Base-by-base conservation (phyloP, 2,888 invertebrate species). In the Tigriopus californicus region DNA sequence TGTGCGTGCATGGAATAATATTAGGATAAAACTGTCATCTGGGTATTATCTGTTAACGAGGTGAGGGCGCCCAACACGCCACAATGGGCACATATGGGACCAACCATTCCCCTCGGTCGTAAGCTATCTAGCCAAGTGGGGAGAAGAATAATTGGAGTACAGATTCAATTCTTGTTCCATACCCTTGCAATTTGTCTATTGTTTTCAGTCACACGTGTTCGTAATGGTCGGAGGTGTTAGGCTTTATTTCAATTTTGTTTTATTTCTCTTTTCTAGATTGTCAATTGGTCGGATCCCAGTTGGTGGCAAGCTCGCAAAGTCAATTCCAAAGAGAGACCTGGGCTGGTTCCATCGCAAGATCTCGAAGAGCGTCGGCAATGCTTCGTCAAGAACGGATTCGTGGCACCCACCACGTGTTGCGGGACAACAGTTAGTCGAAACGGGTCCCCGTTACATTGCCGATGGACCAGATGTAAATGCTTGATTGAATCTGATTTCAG, bases 241-340 rank as follows among this genome's bases (percentile, higher is more conserved):
- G 10, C 15, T 24, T 52, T 18, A n/a, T n/a, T 46, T n/a, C n/a
- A 33, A 33, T 8, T n/a, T n/a, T n/a, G 20, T 46, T 40, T 54
- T 54, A 12, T 54, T 5, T 40, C 15, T n/a, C n/a, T 41, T 20
- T 33, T 6, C 44, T 22, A 58, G 58, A 47, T 58, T 40, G 58
- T 58, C 18, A 22, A 47, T 15, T 47, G 58, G 44, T 47, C 44
- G 2, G 58, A 58, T 58, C 58, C 58, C 8, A 58, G 58, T 40
- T 58, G 58, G 58, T 58, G 58, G 58, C 58, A 58, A 47, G 58
- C 58, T 20, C 13, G 58, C 10, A 33, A 47, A 15, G 48, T 49
- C 25, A 33, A 49, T 15, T 20, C 25, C 18, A 47, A 58, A 58
- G 47, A 46, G 12, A 40, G 20, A 13, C 44, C 47, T 18, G 58